Base-by-base conservation (phyloP, 2,888 invertebrate species). In the Psylliodes chrysocephalus region DNA sequence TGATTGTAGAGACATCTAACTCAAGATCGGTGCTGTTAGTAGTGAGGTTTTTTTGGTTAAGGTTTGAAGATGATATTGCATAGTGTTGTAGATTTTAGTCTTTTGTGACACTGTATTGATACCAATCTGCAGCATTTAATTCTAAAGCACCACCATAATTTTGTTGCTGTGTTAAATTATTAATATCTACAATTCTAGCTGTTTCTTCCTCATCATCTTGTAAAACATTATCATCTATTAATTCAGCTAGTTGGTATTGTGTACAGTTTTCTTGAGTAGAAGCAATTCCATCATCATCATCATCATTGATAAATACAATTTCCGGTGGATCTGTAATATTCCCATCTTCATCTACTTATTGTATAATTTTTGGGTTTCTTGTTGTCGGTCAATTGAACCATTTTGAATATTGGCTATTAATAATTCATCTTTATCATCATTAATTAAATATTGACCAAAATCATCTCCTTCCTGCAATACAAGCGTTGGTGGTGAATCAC, bases 391-490 rank as follows among this genome's bases (percentile, higher is more conserved):
- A 44, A 49, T n/a, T 35, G 63, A 14, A 60, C 12, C 4, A 62
- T 67, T 63, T 53, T 65, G 47, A 6, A 66, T 65, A 22, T 67
- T 53, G 15, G 67, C 52, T 49, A 70, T 60, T n/a, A 71, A 56
- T 19, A 69, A 57, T 66, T 67, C 49, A 19, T 70, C 73, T 66
- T 51, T 67, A 38, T 64, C 65, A 35, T 72, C 71, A 49, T 75
- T 73, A 25, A 73, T 66, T 33, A 71, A 70, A 49, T 69, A 75
- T 46, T 73, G 72, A 44, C 56, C 67, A 6, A 75, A 62, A 56
- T 72, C 71, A 19, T 70, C 71, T n/a, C 65, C 71, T 40, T 73
- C 74, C 54, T 72, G 71, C 14, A 73, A 42, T 18, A 73, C 61
- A 1, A 73, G 42, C 12, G 70, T 66, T 42, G 71, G 66, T n/a